phyloP scores from a whole-genome alignment of 2,888 invertebrate species.

The Chloromyia formosa region DNA sequence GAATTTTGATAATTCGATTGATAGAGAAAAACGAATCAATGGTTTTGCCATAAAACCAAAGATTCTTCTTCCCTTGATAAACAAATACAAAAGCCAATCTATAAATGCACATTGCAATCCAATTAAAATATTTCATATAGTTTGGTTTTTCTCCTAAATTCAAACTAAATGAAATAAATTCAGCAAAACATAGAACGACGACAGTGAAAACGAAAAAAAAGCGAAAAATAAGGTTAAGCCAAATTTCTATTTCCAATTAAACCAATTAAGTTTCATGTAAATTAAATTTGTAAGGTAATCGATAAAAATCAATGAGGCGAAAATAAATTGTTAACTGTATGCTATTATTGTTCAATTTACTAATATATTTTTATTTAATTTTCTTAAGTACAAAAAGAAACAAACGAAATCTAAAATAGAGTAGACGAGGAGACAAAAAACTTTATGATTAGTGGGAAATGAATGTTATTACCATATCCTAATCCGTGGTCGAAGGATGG shows the following conservation, averaged over 20 bases:
- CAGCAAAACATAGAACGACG: background rate
- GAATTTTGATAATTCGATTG: conserved; percentile 24
- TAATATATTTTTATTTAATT: conserved; percentile 12
- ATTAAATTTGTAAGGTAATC: too few species aligned
- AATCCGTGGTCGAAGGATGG: conserved; percentile 89
- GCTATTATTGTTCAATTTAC: conserved; percentile 10
- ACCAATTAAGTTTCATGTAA: background rate
- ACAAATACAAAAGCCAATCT: conserved; percentile 15
- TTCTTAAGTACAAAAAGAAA: background rate
- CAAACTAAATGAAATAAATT: too few species aligned
- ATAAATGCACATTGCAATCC: too few species aligned
- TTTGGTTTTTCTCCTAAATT: too few species aligned
- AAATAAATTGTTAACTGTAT: conserved; percentile 15
- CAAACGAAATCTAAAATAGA: background rate
- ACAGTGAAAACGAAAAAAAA: conserved; percentile 14
- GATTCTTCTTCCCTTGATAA: background rate
- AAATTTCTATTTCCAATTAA: conserved; percentile 1
- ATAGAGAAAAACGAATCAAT: background rate
- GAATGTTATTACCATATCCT: conserved; percentile 84
- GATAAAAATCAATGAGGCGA: background rate
- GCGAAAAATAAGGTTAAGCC: conserved; percentile 5
- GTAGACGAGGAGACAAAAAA: background rate
- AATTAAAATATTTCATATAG: too few species aligned
- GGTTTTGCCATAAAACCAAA: conserved; percentile 6
- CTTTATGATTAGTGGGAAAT: conserved; percentile 49